Evolutionary conservation across 2,888 invertebrate species (phyloP), one percentile per base, ranked within the genome.

Genomic region (Junonia oenone): DNA sequence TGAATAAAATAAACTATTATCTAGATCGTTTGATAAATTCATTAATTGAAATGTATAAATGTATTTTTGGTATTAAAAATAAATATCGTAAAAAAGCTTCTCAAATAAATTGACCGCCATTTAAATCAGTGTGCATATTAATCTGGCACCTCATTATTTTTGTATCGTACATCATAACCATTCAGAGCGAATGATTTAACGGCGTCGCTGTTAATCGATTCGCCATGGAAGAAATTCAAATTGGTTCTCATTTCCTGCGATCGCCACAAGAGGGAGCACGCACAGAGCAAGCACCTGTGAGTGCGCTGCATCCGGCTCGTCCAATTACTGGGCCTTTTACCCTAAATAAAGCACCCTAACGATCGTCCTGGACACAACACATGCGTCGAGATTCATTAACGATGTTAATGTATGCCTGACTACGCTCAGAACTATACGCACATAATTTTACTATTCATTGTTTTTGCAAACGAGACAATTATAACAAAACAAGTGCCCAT

Each of bases 191-290:
- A 55, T 61, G 55, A 61, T 61, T 65, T 66, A 62, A 66, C 59
- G 55, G 61, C 57, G 49, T 62, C 53, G 73, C 75, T 76, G 85
- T 86, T 80, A 84, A 83, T 84, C 75, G 78, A 80, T 80, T 77
- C 72, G 72, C 73, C 72, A 67, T 72, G 77, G 80, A 82, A 81
- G 81, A 84, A 80, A 84, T 85, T 83, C 76, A 83, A 86, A 87
- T 86, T 81, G 81, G 79, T 75, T 71, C 80, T 81, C 82, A 78
- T 81, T 86, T 82, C 81, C 81, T 75, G 79, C 65, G 67, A 59
- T 73, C 68, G 71, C 79, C 76, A 72, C 76, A 74, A 77, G 81
- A 78, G 79, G 78, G 81, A 73, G 76, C 78, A 77, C 79, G 80
- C 83, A 75, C 54, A 45, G 61, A 57, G 69, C 58, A 69, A 68